These are phyloP conservation scores for Trogon surrucura DNA, from an alignment of 2,113 vertebrate genomes.

Conservation along the genomic window DNA sequence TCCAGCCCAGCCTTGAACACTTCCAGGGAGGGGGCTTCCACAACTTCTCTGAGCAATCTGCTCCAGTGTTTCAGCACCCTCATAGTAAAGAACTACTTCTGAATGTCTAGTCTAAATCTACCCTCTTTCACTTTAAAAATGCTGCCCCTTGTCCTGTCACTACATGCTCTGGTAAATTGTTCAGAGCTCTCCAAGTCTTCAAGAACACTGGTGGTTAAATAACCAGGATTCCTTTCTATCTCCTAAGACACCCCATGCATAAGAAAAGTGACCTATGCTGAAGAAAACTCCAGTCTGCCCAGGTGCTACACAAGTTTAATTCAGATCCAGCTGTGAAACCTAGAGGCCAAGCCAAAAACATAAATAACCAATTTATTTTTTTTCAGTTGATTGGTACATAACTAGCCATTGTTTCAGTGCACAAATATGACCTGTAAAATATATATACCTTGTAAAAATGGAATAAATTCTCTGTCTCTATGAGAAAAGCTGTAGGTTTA, in stretches of 20 bases:
- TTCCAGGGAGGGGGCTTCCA: neutral
- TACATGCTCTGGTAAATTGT: neutral
- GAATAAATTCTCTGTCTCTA: neutral
- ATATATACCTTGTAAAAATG: neutral
- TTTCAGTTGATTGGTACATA: neutral
- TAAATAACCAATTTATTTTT: neutral
- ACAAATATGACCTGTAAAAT: neutral
- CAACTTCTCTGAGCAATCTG: neutral
- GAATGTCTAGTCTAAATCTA: neutral
- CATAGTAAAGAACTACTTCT: fast-evolving
- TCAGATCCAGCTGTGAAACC: neutral
- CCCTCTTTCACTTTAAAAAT: neutral
- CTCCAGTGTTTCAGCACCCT: neutral
- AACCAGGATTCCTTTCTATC: neutral
- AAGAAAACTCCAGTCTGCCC: neutral
- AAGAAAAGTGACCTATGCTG: neutral
- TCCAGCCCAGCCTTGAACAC: neutral
- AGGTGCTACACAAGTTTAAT: neutral
- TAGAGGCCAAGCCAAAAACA: neutral
- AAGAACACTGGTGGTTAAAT: neutral
- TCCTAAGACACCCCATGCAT: neutral
- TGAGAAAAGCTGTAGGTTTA: neutral
- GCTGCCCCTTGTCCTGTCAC: neutral
- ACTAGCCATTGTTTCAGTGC: neutral
- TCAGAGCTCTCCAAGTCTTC: neutral